Percentiles rank a stretch among this genome's conserved stretches.
Evolutionary conservation across 2,888 invertebrate genomes (phyloP).

Genomic region (Bedellia somnulentella): DNA sequence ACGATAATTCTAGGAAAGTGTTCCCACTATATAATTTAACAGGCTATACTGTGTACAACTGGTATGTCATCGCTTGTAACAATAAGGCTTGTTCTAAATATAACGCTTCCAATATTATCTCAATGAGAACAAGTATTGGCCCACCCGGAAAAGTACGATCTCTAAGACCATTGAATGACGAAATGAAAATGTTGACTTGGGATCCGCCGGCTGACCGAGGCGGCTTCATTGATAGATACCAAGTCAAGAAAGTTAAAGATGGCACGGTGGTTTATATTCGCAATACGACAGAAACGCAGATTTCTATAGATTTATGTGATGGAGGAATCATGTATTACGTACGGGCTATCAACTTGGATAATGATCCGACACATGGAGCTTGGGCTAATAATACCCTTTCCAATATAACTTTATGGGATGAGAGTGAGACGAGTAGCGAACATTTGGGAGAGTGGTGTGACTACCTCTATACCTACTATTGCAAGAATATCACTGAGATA

Average conservation of each 20-base stretch:
- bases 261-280: slow-evolving; percentile 19
- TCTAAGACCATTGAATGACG: slow-evolving; percentile 21
- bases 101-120: slow-evolving; percentile 40
- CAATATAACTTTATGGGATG: slow-evolving; percentile 15
- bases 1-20: slow-evolving; percentile 22
- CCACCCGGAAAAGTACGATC: slow-evolving; percentile 42
- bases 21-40: slow-evolving; percentile 35
- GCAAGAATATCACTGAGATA: too few relatives aligned
- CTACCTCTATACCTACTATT: not conserved
- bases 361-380: slow-evolving; percentile 29
- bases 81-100: slow-evolving; percentile 64
- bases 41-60: slow-evolving; percentile 68
- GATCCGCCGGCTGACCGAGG: slow-evolving; percentile 21
- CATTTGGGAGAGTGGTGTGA: slow-evolving; percentile 43
- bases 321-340: slow-evolving; percentile 35
- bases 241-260: slow-evolving; percentile 47
- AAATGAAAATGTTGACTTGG: slow-evolving; percentile 45
- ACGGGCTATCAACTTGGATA: slow-evolving; percentile 40
- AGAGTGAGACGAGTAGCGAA: slow-evolving; percentile 13
- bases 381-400: slow-evolving; percentile 21
- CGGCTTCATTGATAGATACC: slow-evolving; percentile 60
- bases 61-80: slow-evolving; percentile 72
- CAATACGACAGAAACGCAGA: slow-evolving; percentile 22
- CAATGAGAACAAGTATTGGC: slow-evolving; percentile 65
- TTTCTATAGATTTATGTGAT: not conserved